phyloP scores from a whole-genome alignment of 1,140 invertebrate species.

The Acromyrmex heyeri region DNA sequence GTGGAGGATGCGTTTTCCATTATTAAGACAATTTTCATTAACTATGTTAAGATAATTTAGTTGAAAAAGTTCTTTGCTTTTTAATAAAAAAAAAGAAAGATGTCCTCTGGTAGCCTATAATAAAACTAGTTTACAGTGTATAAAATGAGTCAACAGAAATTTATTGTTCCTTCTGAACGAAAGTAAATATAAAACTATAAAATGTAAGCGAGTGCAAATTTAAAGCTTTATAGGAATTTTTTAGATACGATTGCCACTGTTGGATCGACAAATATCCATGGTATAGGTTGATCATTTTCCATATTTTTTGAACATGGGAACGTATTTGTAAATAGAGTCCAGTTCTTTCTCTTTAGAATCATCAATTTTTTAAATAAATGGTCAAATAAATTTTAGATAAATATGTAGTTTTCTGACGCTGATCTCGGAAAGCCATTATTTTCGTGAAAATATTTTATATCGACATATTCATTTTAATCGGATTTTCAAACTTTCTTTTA shows the following conservation, averaged over 20 bases:
- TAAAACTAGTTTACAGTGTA: background rate
- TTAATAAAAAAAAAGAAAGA: background rate
- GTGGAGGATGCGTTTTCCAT: background rate
- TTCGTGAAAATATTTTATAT: constrained; percentile 19
- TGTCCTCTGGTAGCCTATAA: background rate
- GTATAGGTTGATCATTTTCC: background rate
- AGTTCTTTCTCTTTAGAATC: background rate
- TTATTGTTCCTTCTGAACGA: background rate
- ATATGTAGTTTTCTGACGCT: constrained; percentile 16
- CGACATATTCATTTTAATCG: background rate
- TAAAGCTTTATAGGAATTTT: constrained; percentile 10
- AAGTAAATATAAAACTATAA: background rate
- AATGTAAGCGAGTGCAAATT: background rate
- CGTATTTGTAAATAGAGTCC: constrained; percentile 11
- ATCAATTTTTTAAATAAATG: constrained; percentile 27
- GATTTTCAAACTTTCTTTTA: background rate
- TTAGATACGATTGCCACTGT: background rate
- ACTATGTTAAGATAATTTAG: background rate
- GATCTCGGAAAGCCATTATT: background rate
- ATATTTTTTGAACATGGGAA: background rate
- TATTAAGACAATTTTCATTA: background rate
- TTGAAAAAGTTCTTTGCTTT: constrained; percentile 1
- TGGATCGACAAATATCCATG: background rate
- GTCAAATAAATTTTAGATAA: background rate
- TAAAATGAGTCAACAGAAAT: constrained; percentile 18